phyloP scores from a whole-genome alignment of 2,888 invertebrate species.

The Elmis aenea region DNA sequence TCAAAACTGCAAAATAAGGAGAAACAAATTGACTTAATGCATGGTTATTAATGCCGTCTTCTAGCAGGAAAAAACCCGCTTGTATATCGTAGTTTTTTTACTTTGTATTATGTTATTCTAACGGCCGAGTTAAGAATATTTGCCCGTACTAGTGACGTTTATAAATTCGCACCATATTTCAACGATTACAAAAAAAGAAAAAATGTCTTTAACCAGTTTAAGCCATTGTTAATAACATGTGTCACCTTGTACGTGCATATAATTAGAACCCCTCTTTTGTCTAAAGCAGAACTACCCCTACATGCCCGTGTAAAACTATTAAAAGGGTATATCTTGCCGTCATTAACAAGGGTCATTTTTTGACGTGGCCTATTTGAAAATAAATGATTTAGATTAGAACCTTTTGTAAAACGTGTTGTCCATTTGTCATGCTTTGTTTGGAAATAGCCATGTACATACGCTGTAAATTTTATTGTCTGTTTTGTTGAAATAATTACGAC shows the following conservation, averaged over 20 bases:
- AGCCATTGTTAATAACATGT: slow-evolving; percentile 6
- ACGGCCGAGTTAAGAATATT: too few relatives aligned
- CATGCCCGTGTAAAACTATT: too few relatives aligned
- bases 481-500: too few relatives aligned
- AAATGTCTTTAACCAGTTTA: slow-evolving; percentile 6
- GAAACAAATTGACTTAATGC: too few relatives aligned
- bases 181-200: slow-evolving; percentile 7
- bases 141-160: too few relatives aligned
- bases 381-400: slow-evolving; percentile 36
- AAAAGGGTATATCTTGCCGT: slow-evolving; percentile 36
- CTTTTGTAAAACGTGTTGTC: slow-evolving; percentile 32
- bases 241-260: slow-evolving; percentile 12
- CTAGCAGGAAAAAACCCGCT: too few relatives aligned
- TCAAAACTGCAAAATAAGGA: too few relatives aligned
- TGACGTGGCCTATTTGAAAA: slow-evolving; percentile 34
- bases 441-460: slow-evolving; percentile 29
- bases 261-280: slow-evolving; percentile 27
- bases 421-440: slow-evolving; percentile 46
- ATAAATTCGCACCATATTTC: slow-evolving; percentile 8
- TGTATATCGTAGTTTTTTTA: too few relatives aligned
- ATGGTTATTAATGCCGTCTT: too few relatives aligned
- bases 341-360: slow-evolving; percentile 43
- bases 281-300: slow-evolving; percentile 25
- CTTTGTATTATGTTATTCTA: too few relatives aligned
- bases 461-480: too few relatives aligned